Conservation (phyloP, 2,113 vertebrate species). For the Lamprologus tigripictilis region DNA sequence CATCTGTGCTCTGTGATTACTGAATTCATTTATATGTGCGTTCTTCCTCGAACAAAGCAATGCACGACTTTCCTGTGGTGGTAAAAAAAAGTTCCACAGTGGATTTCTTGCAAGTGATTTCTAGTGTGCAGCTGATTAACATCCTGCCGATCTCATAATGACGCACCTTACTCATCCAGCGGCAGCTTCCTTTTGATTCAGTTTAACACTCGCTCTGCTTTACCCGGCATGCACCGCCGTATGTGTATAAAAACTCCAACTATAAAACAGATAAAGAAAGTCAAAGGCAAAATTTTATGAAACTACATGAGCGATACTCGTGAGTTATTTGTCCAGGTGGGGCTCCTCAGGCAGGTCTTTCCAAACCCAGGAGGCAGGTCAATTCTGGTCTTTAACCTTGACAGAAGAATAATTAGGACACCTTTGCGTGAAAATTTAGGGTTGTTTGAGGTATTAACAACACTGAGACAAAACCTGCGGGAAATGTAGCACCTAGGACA, state of each 20-base stretch:
- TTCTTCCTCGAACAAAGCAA: background rate
- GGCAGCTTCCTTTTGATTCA: background rate
- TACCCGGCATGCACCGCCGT: background rate
- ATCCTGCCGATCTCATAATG: slow-evolving; percentile 1
- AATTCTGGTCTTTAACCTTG: background rate
- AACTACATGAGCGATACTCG: background rate
- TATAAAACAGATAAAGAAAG: background rate
- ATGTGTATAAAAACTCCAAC: background rate
- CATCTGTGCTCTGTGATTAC: background rate
- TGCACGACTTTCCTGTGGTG: background rate
- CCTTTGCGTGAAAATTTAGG: background rate
- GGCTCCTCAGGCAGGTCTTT: background rate
- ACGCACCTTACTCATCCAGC: background rate
- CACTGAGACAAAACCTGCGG: background rate
- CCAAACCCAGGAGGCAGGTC: background rate
- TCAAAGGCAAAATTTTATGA: background rate
- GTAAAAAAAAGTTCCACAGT: background rate
- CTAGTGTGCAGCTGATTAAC: slow-evolving; percentile 9
- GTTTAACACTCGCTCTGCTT: background rate
- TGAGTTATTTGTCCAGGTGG: background rate
- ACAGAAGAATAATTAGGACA: background rate
- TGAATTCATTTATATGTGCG: background rate
- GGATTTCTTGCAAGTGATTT: background rate
- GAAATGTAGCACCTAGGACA: background rate
- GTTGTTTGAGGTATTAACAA: background rate